Percentiles rank a stretch among this genome's conserved stretches.
phyloP scores from a whole-genome alignment of 2,113 vertebrate genomes.

The Lasiurus borealis region DNA sequence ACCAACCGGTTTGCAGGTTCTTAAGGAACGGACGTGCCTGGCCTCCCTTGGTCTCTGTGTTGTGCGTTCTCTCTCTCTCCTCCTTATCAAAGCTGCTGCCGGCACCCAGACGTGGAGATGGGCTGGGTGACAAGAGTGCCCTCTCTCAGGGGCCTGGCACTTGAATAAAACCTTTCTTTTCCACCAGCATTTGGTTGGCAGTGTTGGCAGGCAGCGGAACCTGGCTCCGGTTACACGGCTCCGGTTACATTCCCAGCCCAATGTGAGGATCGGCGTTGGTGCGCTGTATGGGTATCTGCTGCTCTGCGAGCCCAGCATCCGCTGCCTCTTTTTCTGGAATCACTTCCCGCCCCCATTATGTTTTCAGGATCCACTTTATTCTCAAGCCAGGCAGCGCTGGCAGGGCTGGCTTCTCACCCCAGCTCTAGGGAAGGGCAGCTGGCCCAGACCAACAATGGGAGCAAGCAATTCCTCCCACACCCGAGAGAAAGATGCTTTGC shows the following conservation, averaged over 20 bases:
- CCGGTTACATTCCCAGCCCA: too few species aligned
- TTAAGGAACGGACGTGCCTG: too few species aligned
- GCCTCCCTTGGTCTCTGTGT: too few species aligned
- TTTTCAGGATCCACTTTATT: not conserved
- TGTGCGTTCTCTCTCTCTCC: too few species aligned
- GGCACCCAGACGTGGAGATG: not conserved
- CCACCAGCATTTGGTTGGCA: too few species aligned
- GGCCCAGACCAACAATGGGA: not conserved
- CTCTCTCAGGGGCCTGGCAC: too few species aligned
- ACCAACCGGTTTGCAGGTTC: too few species aligned
- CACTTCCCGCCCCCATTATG: not conserved
- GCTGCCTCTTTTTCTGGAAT: not conserved
- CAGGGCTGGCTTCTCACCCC: not conserved
- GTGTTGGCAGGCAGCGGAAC: too few species aligned
- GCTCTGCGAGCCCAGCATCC: not conserved
- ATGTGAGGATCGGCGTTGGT: not conserved
- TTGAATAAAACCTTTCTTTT: too few species aligned
- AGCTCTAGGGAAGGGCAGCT: too few species aligned
- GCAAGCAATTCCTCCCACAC: not conserved
- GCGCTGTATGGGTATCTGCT: not conserved
- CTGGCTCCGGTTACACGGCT: too few species aligned
- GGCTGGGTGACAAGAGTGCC: not conserved
- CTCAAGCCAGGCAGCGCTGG: rapidly evolving
- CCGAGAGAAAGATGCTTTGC: not conserved
- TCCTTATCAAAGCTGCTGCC: not conserved